Evolutionary conservation across 2,797 vertebrate genomes (phyloP), one percentile per base, ranked within the genome.

Genomic region (Brachyalestes nurse): DNA sequence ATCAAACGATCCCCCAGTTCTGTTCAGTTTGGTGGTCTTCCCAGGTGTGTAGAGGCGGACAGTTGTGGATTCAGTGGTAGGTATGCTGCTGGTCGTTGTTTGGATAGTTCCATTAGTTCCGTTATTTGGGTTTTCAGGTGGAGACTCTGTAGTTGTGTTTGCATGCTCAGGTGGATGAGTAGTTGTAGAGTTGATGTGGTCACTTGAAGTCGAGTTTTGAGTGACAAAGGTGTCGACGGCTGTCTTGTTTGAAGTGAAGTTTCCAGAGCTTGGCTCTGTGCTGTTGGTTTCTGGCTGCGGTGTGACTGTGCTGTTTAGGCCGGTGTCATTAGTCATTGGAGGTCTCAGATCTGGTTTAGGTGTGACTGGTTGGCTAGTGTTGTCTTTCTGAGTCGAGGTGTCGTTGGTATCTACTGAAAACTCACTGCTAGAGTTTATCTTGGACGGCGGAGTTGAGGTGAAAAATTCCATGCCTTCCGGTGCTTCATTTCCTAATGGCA

Each of bases 61-160:
- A 45, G 21, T 17, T 40, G 40, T 55, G 2, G 76, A 58, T 8
- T 5, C 17, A 23, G 4, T 60, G 1, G 38, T 57, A 0, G 60
- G 21, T 60, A 8, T 66, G 6, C n/a, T 25, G 1, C 82, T 19
- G 0, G 84, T 81, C 23, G 62, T 65, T 21, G 75, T 60, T 17
- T 0, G 4, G 9, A 80, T 38, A 38, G 17, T 80, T 0, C 0
- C 12, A 17, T 80, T 51, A 51, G 58, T 61, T 0, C 0, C 12
- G 16, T 80, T 51, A 51, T 53, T 61, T 13, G 85, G 74, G n/a
- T 77, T 82, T 75, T 90, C 72, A 3, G 72, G 5, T 12, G 75
- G 67, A 23, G 76, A 0, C 5, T 7, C 13, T 12, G 85, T 81
- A n/a, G 86, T 73, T 17, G 28, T 38, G 0, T 86, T 49, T n/a